Evolutionary conservation across 2,888 invertebrate genomes (phyloP).

Genomic region (Disparrhopalites patrizii): DNA sequence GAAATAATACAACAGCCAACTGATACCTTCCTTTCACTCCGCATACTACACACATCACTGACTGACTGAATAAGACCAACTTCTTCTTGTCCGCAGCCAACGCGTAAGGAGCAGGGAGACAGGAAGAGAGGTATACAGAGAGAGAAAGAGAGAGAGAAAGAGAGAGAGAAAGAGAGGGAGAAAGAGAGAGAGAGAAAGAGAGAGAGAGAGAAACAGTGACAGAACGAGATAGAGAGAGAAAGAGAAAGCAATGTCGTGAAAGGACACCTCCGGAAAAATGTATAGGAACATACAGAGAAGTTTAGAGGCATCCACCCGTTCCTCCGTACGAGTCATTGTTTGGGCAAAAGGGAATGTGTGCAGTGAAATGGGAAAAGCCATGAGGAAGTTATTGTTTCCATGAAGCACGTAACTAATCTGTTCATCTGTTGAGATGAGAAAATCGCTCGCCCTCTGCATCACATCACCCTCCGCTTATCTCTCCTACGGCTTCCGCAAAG

Average conservation of each 20-base stretch:
- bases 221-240: background rate
- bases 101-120: too few species aligned
- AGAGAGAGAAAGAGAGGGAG: background rate
- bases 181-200: background rate
- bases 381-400: conserved; percentile 28
- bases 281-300: too few species aligned
- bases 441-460: conserved; percentile 24
- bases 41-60: background rate
- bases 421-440: conserved; percentile 29
- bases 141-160: background rate
- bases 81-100: too few species aligned
- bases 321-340: too few species aligned
- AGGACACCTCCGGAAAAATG: too few species aligned
- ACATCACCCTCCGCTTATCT: conserved; percentile 26
- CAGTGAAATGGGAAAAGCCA: conserved; percentile 18
- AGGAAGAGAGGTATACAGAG: background rate
- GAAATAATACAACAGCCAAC: too few species aligned
- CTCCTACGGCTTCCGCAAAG: conserved; percentile 29
- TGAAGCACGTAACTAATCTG: conserved; percentile 29
- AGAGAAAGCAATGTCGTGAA: too few species aligned
- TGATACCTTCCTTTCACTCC: background rate
- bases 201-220: background rate
- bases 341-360: conserved; percentile 1
- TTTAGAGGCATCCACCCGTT: too few species aligned
- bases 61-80: too few species aligned